Conservation (phyloP, 2,113 vertebrate species). For the Tachuris rubrigastra region DNA sequence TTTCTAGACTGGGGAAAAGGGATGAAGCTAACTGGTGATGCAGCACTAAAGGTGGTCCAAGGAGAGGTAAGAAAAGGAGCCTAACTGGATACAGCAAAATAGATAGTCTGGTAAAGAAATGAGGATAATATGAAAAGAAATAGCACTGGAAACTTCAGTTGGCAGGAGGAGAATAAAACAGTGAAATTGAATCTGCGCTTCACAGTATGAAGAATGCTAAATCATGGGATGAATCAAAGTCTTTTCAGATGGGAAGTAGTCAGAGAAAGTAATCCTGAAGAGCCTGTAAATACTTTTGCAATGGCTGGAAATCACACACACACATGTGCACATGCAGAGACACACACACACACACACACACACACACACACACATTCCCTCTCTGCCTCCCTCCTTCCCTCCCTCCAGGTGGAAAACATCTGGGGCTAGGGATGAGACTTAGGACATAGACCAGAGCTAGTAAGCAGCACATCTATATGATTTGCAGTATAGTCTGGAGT, state of each 20-base stretch:
- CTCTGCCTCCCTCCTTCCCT: background rate
- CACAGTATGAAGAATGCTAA: background rate
- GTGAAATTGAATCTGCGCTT: background rate
- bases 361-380: background rate
- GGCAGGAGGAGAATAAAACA: background rate
- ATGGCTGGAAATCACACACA: background rate
- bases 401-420: background rate
- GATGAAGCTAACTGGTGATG: background rate
- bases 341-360: too few species aligned
- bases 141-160: background rate
- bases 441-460: background rate
- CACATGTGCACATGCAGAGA: too few species aligned
- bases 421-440: rapidly evolving
- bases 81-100: background rate
- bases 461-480: background rate
- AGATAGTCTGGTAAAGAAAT: background rate
- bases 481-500: background rate
- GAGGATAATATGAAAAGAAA: background rate
- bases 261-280: background rate
- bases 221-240: background rate
- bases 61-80: background rate
- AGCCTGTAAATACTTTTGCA: background rate
- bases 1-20: background rate
- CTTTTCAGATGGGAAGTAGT: background rate
- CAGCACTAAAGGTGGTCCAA: background rate